Percentiles rank a stretch among this genome's conserved stretches.
phyloP scores from a whole-genome alignment of 2,113 vertebrate species.

The Oryzias javanicus region DNA sequence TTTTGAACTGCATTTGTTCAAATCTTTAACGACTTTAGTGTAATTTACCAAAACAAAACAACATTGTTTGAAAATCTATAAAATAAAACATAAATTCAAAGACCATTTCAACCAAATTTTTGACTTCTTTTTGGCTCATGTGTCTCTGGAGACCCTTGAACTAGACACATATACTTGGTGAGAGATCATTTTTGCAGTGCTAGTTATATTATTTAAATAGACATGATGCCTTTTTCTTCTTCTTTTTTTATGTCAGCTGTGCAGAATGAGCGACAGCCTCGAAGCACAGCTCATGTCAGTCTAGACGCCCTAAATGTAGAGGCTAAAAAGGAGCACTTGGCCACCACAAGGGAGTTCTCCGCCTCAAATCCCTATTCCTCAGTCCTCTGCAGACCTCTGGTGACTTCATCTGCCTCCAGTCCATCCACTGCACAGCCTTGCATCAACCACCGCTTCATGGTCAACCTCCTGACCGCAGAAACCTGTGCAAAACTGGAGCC shows the following conservation, averaged over 20 bases:
- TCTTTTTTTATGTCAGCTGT: conserved; percentile 78
- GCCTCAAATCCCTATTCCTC: conserved; percentile 54
- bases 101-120: too few species aligned
- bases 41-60: too few species aligned
- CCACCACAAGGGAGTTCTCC: conserved; percentile 72
- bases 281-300: conserved; percentile 85
- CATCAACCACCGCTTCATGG: conserved; percentile 87
- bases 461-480: conserved; percentile 89
- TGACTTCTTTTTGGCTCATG: too few species aligned
- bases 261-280: conserved; percentile 92
- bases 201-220: too few species aligned
- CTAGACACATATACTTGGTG: too few species aligned
- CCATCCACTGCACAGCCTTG: conserved; percentile 40
- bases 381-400: conserved; percentile 60
- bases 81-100: too few species aligned
- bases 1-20: too few species aligned
- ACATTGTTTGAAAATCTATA: too few species aligned
- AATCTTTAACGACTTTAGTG: too few species aligned
- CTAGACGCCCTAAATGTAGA: conserved; percentile 74
- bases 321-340: conserved; percentile 71
- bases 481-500: conserved; percentile 90
- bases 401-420: conserved; percentile 49
- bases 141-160: too few species aligned
- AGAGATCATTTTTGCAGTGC: too few species aligned
- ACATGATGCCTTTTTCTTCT: neutral